Percentiles rank a stretch among this genome's conserved stretches.
These are phyloP conservation scores for Tenthredo scrophulariae DNA, from an alignment of 2,888 invertebrate species.

Conservation along the genomic window DNA sequence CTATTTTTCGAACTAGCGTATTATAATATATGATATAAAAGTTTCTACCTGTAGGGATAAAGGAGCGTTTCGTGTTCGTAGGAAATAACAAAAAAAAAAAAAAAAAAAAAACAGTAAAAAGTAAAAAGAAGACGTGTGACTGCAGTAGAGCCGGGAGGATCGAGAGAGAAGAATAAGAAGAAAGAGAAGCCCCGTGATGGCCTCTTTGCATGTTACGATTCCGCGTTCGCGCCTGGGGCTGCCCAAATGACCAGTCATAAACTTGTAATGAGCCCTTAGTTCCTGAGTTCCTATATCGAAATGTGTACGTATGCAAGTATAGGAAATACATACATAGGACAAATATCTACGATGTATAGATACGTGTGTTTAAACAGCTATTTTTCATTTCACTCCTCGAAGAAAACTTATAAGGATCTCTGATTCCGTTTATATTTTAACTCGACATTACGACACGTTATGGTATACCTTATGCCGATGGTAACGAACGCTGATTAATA, in stretches of 20 bases:
- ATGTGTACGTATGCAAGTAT: not conserved
- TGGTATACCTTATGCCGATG: not conserved
- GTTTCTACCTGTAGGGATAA: not conserved
- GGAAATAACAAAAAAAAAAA: not conserved
- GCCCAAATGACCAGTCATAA: constrained; percentile 71
- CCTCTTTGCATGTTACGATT: constrained; percentile 67
- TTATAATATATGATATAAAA: not conserved
- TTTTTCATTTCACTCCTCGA: constrained; percentile 7
- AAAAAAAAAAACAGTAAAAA: not conserved
- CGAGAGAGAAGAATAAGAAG: not conserved
- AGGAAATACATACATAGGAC: not conserved
- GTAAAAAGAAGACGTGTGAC: constrained; percentile 6
- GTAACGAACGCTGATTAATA: not conserved
- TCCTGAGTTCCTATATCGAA: constrained; percentile 52
- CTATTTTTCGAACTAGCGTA: not conserved
- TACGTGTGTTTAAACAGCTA: constrained; percentile 2
- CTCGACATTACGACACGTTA: not conserved
- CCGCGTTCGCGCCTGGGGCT: constrained; percentile 63
- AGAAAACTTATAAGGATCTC: not conserved
- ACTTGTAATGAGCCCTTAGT: constrained; percentile 70
- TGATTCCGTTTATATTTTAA: not conserved
- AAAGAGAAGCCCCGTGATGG: constrained; percentile 47
- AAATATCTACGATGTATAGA: not conserved
- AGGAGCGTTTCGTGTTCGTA: not conserved
- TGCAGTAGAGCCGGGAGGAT: not conserved